Base-by-base conservation (phyloP, 2,888 invertebrate species). In the Elysia crispata region DNA sequence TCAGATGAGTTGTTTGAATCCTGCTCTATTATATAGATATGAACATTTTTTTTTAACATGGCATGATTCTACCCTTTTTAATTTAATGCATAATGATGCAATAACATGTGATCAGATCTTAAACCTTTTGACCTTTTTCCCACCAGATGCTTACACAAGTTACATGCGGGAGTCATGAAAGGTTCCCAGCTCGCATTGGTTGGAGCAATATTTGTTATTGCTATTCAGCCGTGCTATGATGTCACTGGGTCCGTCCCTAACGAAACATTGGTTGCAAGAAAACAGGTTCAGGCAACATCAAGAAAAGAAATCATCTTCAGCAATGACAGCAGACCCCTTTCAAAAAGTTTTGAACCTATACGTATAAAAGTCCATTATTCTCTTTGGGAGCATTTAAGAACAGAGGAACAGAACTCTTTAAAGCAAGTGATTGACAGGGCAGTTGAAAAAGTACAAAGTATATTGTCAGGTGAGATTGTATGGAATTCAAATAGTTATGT, bases 391-490 rank as follows among this genome's bases (percentile, higher is more conserved):
- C 15, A 74, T 28, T 49, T 77, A 57, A 72, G 30, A 23, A 33
- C 78, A 11, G 62, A 81, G 18, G 86, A 85, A 28, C 72, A 72
- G 60, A 57, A 78, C 11, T 54, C 80, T 66, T 57, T 87, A 62
- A 83, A 81, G 72, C 69, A 80, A 18, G 84, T 84, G 23, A 64
- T 87, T n/a, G 73, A 82, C 30, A 82, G 81, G 78, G 87, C 86
- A 28, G 80, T 85, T 28, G 41, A 25, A 28, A 86, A 76, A 80
- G 80, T 84, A 1, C 66, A 76, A 6, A 79, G 77, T 25, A 49
- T 84, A 13, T 60, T 86, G n/a, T 83, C 82, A 77, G 84, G 85
- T 85, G 72, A 15, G 64, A 18, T 28, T 13, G 13, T 41, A 23
- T 76, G 70, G 28, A 69, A 66, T 41, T 41, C 41, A 41, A 41